Evolutionary conservation across 2,797 vertebrate species (phyloP).

Genomic region (Eleutherodactylus coqui): DNA sequence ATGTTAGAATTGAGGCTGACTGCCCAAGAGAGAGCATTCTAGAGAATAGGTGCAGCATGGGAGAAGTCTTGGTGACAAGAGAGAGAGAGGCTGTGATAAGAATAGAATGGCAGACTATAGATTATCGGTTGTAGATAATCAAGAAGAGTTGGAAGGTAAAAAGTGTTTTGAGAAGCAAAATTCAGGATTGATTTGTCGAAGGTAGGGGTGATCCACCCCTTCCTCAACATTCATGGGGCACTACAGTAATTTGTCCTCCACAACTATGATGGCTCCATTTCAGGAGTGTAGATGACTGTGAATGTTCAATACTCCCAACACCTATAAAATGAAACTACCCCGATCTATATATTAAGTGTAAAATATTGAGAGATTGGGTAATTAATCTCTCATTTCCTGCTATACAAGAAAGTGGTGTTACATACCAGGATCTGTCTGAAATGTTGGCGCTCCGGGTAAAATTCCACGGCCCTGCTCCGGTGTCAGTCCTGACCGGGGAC

Average conservation of each 20-base stretch:
- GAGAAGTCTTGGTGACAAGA: not conserved
- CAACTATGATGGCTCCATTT: too few species aligned
- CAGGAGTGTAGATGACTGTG: not conserved
- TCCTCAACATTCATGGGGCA: too few species aligned
- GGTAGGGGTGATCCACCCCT: too few species aligned
- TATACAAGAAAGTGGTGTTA: not conserved
- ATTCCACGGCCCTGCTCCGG: conserved; percentile 74
- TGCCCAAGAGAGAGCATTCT: not conserved
- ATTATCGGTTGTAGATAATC: too few species aligned
- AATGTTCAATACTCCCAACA: not conserved
- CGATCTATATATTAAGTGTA: not conserved
- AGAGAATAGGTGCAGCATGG: not conserved
- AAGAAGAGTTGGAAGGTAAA: too few species aligned
- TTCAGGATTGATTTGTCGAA: too few species aligned
- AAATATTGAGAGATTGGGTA: not conserved
- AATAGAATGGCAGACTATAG: too few species aligned
- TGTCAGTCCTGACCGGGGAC: conserved; percentile 71
- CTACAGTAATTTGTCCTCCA: too few species aligned
- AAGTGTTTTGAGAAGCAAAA: too few species aligned
- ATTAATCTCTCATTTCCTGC: not conserved
- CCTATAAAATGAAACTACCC: too few species aligned
- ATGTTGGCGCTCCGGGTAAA: conserved; percentile 69
- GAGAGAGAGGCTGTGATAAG: not conserved
- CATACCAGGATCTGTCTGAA: conserved; percentile 79
- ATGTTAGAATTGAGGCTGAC: not conserved